A percentile compares a stretch with the other conserved stretches of the same genome.
phyloP scores from a whole-genome alignment of 2,797 vertebrate species.

The Chloroceryle inda region DNA sequence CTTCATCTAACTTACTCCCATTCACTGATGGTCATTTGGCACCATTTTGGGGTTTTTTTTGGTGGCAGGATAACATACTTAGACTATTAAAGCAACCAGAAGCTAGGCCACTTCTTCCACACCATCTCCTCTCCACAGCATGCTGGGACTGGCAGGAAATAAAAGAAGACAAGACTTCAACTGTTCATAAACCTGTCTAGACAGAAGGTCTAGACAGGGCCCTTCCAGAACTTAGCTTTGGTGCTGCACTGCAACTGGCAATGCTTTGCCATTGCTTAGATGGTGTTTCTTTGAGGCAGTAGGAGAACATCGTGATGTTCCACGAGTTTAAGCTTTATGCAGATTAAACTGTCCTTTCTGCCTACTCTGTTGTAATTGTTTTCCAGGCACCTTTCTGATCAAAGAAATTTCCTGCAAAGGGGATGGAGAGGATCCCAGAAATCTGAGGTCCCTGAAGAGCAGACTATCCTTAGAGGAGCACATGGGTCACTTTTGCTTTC shows the following conservation, averaged over 20 bases:
- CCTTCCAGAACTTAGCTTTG: background rate
- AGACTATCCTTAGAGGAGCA: background rate
- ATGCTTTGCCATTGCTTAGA: background rate
- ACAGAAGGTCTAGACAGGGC: constrained; percentile 28
- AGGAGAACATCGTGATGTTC: background rate
- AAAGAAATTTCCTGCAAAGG: background rate
- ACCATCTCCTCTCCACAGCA: background rate
- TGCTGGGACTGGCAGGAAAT: constrained; percentile 8
- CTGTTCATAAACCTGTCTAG: constrained; percentile 35
- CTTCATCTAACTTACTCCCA: background rate
- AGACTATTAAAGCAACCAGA: background rate
- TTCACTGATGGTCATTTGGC: background rate
- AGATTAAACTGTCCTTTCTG: background rate
- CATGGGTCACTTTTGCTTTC: background rate
- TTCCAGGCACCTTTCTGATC: background rate
- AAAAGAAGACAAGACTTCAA: background rate
- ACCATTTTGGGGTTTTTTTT: background rate
- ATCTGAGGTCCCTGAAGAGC: background rate
- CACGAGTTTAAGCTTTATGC: background rate
- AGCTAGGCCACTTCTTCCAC: background rate
- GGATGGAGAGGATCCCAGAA: background rate
- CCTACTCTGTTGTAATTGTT: background rate
- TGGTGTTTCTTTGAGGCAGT: background rate
- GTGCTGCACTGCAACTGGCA: background rate
- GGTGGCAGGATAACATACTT: background rate